phyloP scores from a whole-genome alignment of 1,140 invertebrate species.

The Drosophila sturtevanti region DNA sequence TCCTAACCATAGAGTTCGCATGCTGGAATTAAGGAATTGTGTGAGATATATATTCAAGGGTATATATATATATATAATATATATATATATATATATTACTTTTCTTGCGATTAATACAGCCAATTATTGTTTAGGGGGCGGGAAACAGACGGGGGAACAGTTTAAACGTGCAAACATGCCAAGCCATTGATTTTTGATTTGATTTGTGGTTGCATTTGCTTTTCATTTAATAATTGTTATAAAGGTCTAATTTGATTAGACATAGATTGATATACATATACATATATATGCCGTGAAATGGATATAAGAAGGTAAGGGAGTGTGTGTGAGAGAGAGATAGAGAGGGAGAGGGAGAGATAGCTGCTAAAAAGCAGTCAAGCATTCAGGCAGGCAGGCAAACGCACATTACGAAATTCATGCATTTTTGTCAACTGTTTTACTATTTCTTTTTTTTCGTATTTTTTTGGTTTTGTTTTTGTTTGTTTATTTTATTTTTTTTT shows the following conservation, averaged over 20 bases:
- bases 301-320: no score
- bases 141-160: no score
- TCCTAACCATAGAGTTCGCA: no score
- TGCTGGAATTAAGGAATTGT: no score
- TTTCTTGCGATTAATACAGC: no score
- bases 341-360: not conserved
- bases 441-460: not conserved
- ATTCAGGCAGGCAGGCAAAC: conserved; percentile 19
- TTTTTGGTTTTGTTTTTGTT: conserved; percentile 16
- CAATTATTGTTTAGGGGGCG: conserved; percentile 33
- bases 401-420: conserved; percentile 26
- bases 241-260: conserved; percentile 35
- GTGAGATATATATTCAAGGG: no score
- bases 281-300: no score
- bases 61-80: no score
- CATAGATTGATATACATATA: not conserved
- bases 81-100: no score
- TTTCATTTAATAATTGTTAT: conserved; percentile 17
- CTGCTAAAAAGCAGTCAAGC: conserved; percentile 26
- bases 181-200: conserved; percentile 35
- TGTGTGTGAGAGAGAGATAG: not conserved
- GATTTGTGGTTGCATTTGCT: conserved; percentile 16
- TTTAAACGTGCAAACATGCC: conserved; percentile 76
- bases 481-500: not conserved
- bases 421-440: conserved; percentile 17